Evolutionary conservation across 2,797 vertebrate genomes (phyloP).

Genomic region (Telmatherina bonti): DNA sequence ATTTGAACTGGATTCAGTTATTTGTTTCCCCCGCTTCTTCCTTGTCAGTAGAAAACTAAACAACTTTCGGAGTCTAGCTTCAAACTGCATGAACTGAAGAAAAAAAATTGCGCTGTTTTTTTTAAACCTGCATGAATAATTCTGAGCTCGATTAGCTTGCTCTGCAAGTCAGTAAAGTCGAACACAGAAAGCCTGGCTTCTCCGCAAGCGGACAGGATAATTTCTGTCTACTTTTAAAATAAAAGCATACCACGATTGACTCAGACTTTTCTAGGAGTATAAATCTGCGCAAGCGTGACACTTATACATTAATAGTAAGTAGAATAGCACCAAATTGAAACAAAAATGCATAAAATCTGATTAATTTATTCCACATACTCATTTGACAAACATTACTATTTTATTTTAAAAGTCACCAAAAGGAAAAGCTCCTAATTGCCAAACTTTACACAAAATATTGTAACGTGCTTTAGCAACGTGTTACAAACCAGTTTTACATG

Average conservation of each 20-base stretch:
- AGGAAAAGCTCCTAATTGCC: not conserved
- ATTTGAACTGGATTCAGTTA: not conserved
- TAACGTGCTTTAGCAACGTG: constrained; percentile 38
- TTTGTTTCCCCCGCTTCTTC: no score
- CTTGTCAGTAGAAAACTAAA: no score
- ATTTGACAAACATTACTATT: not conserved
- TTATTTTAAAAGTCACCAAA: constrained; percentile 19
- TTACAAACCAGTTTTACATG: constrained; percentile 13
- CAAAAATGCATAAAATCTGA: rapidly evolving
- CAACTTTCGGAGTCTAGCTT: rapidly evolving
- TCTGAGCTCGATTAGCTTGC: constrained; percentile 31
- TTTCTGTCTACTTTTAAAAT: constrained; percentile 34
- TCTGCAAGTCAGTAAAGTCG: constrained; percentile 25
- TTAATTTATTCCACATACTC: rapidly evolving
- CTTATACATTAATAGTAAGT: rapidly evolving
- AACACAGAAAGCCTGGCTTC: constrained; percentile 6
- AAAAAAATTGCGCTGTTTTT: constrained; percentile 37
- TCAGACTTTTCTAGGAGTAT: not conserved
- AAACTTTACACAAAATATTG: rapidly evolving
- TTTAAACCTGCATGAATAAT: constrained; percentile 16
- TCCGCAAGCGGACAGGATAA: rapidly evolving
- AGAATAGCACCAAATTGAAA: not conserved
- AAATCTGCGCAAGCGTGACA: rapidly evolving
- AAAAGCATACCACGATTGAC: constrained; percentile 19
- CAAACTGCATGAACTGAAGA: not conserved